These are phyloP conservation scores for Drosophila lowei DNA, from an alignment of 1,140 invertebrate species.

Conservation along the genomic window DNA sequence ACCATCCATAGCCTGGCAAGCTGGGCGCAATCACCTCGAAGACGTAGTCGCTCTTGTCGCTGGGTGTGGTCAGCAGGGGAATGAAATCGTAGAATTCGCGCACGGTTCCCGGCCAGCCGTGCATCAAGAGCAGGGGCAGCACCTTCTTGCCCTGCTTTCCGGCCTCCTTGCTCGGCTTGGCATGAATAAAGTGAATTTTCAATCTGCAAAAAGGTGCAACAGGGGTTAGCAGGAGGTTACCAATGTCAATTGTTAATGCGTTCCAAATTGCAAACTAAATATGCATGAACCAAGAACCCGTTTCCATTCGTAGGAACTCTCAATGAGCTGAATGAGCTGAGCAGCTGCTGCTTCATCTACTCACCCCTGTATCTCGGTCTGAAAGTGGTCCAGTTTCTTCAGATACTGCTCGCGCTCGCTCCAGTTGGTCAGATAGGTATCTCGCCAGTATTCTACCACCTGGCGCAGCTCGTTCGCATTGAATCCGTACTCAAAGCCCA, in stretches of 20 bases:
- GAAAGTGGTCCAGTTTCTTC: constrained; percentile 90
- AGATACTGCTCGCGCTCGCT: constrained; percentile 86
- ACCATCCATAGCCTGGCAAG: constrained; percentile 94
- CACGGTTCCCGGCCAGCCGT: constrained; percentile 96
- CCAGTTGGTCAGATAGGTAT: constrained; percentile 89
- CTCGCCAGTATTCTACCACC: constrained; percentile 88
- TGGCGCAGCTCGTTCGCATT: constrained; percentile 87
- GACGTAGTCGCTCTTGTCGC: constrained; percentile 86
- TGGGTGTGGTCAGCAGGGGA: constrained; percentile 86
- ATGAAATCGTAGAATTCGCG: constrained; percentile 93
- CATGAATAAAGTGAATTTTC: constrained; percentile 90
- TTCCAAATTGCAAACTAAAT: constrained; percentile 8
- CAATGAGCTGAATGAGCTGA: too few relatives aligned
- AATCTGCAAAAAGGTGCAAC: constrained; percentile 83
- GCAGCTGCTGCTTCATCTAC: neutral
- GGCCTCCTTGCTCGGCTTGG: constrained; percentile 83
- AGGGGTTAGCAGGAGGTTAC: constrained; percentile 10
- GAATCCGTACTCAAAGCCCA: constrained; percentile 91
- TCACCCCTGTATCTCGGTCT: constrained; percentile 87
- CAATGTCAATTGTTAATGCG: constrained; percentile 8
- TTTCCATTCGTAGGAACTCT: too few relatives aligned
- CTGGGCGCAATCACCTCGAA: constrained; percentile 92
- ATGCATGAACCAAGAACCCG: neutral
- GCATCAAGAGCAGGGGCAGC: constrained; percentile 89
- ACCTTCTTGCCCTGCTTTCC: constrained; percentile 84